These are phyloP conservation scores for Punctoribates punctum DNA, from an alignment of 2,888 invertebrate species.

Conservation along the genomic window DNA sequence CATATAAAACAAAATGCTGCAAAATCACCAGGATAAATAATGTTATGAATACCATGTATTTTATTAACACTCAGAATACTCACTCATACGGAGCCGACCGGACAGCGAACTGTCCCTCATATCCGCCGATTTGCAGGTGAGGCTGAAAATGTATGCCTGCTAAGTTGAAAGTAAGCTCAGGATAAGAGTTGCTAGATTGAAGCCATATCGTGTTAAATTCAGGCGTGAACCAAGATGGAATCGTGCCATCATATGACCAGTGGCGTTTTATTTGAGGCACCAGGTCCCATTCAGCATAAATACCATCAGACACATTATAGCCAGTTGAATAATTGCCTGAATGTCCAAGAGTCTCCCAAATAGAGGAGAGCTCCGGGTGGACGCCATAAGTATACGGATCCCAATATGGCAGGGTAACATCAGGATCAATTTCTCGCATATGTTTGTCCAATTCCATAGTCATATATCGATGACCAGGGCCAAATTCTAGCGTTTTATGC, in stretches of 20 bases:
- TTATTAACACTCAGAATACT: too few relatives aligned
- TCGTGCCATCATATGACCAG: neutral
- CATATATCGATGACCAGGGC: neutral
- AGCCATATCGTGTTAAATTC: neutral
- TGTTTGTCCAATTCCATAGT: neutral
- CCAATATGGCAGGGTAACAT: slow-evolving; percentile 13
- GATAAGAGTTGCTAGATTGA: neutral
- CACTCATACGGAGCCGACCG: neutral
- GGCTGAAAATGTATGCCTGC: too few relatives aligned
- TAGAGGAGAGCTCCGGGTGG: neutral
- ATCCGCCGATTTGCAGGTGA: neutral
- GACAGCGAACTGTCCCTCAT: neutral
- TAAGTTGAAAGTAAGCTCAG: too few relatives aligned
- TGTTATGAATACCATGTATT: too few relatives aligned
- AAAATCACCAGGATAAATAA: neutral
- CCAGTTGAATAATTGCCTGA: neutral
- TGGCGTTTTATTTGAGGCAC: neutral
- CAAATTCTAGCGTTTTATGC: neutral
- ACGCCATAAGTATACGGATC: too few relatives aligned
- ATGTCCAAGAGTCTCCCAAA: neutral
- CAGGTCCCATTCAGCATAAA: neutral
- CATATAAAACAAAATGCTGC: too few relatives aligned
- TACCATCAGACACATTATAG: neutral
- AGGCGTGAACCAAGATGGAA: neutral
- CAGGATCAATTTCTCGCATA: slow-evolving; percentile 2